phyloP scores from a whole-genome alignment of 2,113 vertebrate species.

The Osmerus mordax region DNA sequence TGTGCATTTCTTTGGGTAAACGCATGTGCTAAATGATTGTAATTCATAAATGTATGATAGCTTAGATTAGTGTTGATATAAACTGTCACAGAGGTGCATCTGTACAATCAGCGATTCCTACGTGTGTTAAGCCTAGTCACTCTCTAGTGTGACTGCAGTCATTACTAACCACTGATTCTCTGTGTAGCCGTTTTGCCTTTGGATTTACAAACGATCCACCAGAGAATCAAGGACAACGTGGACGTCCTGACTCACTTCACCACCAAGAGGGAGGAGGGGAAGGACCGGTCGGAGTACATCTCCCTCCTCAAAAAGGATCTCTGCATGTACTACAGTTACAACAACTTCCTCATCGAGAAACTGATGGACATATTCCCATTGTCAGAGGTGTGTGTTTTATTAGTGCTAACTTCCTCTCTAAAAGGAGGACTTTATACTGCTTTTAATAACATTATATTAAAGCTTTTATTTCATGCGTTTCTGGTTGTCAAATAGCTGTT shows the following conservation, averaged over 20 bases:
- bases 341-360: slow-evolving; percentile 82
- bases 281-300: slow-evolving; percentile 82
- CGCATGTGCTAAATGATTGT: too few species aligned
- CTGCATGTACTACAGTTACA: slow-evolving; percentile 93
- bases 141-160: neutral
- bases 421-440: too few species aligned
- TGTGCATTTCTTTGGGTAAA: too few species aligned
- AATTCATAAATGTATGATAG: too few species aligned
- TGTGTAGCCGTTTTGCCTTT: slow-evolving; percentile 69
- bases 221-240: slow-evolving; percentile 93
- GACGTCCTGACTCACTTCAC: slow-evolving; percentile 85
- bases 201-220: slow-evolving; percentile 84
- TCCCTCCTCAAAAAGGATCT: slow-evolving; percentile 81
- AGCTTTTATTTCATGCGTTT: neutral
- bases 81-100: too few species aligned
- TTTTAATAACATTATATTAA: neutral
- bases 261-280: slow-evolving; percentile 80
- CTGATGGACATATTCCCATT: slow-evolving; percentile 89
- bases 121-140: too few species aligned
- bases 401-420: neutral
- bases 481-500: neutral
- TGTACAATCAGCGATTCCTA: too few species aligned
- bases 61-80: too few species aligned
- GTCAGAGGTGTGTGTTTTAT: slow-evolving; percentile 77
- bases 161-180: slow-evolving; percentile 47